A percentile compares a stretch with the other conserved stretches of the same genome.
Evolutionary conservation across 2,888 invertebrate species (phyloP).

Genomic region (Philereme vetulata): DNA sequence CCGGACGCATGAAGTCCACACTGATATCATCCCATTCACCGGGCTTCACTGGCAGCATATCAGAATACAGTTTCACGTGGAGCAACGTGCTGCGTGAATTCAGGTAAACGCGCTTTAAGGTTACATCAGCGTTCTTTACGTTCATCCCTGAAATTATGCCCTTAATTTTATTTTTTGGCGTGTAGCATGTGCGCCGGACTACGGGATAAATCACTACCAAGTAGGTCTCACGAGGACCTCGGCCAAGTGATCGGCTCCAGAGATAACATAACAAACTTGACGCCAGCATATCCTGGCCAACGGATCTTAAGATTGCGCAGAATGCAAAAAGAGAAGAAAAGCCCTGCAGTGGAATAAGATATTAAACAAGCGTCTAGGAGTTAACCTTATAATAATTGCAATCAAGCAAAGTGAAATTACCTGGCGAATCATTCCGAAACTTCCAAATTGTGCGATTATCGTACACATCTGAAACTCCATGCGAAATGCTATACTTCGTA

Average conservation of each 20-base stretch:
- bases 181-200: no score
- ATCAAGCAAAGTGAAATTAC: constrained; percentile 1
- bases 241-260: no score
- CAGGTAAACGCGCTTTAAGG: constrained; percentile 61
- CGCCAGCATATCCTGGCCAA: no score
- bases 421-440: constrained; percentile 22
- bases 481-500: constrained; percentile 55
- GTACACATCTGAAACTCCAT: constrained; percentile 40
- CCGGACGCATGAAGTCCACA: constrained; percentile 61
- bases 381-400: not conserved
- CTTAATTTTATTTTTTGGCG: no score
- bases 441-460: constrained; percentile 32
- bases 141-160: constrained; percentile 6
- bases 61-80: constrained; percentile 58
- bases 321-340: no score
- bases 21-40: constrained; percentile 60
- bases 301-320: no score
- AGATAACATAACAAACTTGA: no score
- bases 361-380: no score
- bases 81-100: constrained; percentile 58
- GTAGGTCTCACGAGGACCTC: no score
- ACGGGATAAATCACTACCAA: no score
- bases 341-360: no score
- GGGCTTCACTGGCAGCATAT: constrained; percentile 54
- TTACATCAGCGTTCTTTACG: constrained; percentile 32